These are phyloP conservation scores for Augiades crinisus DNA, from an alignment of 2,888 invertebrate genomes.

Conservation along the genomic window DNA sequence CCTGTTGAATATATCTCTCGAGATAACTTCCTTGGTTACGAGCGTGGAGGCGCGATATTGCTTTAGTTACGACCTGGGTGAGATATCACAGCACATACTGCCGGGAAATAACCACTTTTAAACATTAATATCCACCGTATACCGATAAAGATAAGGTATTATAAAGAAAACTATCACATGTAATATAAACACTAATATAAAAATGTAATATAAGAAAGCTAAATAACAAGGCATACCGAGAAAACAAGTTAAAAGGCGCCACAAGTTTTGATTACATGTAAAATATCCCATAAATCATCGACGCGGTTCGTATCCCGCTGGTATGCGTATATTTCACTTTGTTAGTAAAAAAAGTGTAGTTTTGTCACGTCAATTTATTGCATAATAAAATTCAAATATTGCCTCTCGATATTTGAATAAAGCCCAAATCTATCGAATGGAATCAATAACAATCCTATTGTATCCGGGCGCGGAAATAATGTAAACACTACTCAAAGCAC, in stretches of 20 bases:
- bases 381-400: conserved; percentile 27
- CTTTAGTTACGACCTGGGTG: too few relatives aligned
- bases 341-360: conserved; percentile 46
- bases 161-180: too few relatives aligned
- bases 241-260: conserved; percentile 14
- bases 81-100: too few relatives aligned
- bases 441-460: conserved; percentile 22
- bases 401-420: conserved; percentile 18
- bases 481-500: conserved; percentile 47
- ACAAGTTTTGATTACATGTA: conserved; percentile 17
- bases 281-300: conserved; percentile 49
- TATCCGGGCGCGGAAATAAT: conserved; percentile 36
- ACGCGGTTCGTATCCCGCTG: conserved; percentile 56
- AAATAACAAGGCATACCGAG: too few relatives aligned
- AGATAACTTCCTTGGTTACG: too few relatives aligned
- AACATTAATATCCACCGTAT: too few relatives aligned
- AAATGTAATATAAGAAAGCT: too few relatives aligned
- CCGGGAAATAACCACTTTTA: too few relatives aligned
- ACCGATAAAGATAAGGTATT: too few relatives aligned
- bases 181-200: too few relatives aligned
- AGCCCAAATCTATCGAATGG: conserved; percentile 2
- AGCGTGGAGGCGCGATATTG: too few relatives aligned
- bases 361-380: conserved; percentile 50
- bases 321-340: conserved; percentile 49
- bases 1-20: too few relatives aligned